phyloP scores from a whole-genome alignment of 2,888 invertebrate species.

The Epirrhoe alternata region DNA sequence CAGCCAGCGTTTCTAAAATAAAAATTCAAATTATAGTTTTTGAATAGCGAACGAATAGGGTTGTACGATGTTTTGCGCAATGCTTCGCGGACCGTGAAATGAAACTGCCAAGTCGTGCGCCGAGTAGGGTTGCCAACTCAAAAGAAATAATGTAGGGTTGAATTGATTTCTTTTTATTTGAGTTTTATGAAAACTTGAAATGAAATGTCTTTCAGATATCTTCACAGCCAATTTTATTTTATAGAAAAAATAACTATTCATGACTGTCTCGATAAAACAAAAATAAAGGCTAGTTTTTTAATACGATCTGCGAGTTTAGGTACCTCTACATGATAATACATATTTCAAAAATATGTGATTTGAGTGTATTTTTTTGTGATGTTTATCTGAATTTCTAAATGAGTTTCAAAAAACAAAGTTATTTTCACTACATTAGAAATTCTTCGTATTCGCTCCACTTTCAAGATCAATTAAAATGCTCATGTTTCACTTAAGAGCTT shows the following conservation, averaged over 20 bases:
- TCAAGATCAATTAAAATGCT: slow-evolving; percentile 11
- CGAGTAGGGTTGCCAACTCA: slow-evolving; percentile 38
- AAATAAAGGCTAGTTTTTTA: too few species aligned
- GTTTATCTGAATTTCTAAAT: too few species aligned
- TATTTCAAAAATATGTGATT: too few species aligned
- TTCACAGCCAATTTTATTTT: background rate
- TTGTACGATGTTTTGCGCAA: slow-evolving; percentile 55
- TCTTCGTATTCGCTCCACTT: background rate
- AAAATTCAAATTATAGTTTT: slow-evolving; percentile 33
- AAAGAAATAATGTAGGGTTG: slow-evolving; percentile 22
- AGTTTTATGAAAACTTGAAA: slow-evolving; percentile 5
- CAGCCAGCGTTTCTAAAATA: slow-evolving; percentile 24
- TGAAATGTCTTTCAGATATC: background rate
- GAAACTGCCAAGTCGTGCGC: slow-evolving; percentile 48
- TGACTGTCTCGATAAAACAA: too few species aligned
- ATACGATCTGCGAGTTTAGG: too few species aligned
- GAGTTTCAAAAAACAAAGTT: background rate
- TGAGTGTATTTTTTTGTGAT: too few species aligned
- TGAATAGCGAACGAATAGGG: slow-evolving; percentile 44
- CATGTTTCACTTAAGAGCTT: slow-evolving; percentile 15
- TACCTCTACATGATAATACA: too few species aligned
- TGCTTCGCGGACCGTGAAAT: slow-evolving; percentile 58
- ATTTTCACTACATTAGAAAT: background rate
- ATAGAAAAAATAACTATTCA: too few species aligned
- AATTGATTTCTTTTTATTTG: slow-evolving; percentile 19